phyloP scores from a whole-genome alignment of 2,113 vertebrate genomes.

The Rhinoderma darwinii region DNA sequence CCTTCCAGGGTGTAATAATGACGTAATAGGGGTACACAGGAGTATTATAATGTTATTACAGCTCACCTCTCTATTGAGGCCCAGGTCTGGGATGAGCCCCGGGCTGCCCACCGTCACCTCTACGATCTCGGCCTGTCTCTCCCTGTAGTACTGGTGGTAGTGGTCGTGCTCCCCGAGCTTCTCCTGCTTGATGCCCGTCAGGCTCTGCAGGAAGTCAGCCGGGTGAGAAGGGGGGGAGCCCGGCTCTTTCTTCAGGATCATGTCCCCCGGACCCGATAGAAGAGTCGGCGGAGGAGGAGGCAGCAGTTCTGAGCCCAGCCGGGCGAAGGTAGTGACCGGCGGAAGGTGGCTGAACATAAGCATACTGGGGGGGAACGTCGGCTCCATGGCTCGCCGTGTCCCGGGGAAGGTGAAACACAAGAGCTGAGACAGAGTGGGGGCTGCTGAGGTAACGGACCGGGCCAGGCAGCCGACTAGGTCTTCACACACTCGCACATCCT shows the following conservation, averaged over 20 bases:
- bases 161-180: conserved; percentile 52
- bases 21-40: not conserved
- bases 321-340: conserved; percentile 83
- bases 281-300: conserved; percentile 1
- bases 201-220: conserved; percentile 40
- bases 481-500: conserved; percentile 61
- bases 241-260: conserved; percentile 46
- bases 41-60: not conserved
- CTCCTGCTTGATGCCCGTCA: conserved; percentile 52
- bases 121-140: conserved; percentile 39
- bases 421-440: conserved; percentile 59
- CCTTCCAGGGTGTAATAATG: not conserved
- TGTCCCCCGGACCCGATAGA: conserved; percentile 30
- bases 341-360: conserved; percentile 67
- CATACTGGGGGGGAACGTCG: conserved; percentile 65
- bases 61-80: conserved; percentile 48
- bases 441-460: conserved; percentile 62
- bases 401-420: conserved; percentile 56
- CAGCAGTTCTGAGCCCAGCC: conserved; percentile 54
- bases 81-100: conserved; percentile 22
- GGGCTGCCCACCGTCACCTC: conserved; percentile 56
- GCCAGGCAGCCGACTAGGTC: conserved; percentile 59
- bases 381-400: conserved; percentile 86
- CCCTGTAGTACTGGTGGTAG: conserved; percentile 36
- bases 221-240: conserved; percentile 26